These are phyloP conservation scores for Apaloderma vittatum DNA, from an alignment of 2,113 vertebrate species.

Conservation along the genomic window DNA sequence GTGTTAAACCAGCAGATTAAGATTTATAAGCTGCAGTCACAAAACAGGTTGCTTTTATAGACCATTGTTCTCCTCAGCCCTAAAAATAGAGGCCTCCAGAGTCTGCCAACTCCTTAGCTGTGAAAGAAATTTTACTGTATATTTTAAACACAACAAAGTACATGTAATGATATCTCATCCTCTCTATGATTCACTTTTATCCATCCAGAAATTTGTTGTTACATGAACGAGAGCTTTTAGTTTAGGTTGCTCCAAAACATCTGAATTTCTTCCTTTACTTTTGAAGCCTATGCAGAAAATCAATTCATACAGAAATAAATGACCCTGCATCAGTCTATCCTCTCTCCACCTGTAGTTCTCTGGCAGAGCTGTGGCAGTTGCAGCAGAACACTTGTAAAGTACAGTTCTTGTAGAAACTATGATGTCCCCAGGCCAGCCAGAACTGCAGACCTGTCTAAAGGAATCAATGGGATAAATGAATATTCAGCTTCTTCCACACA, in stretches of 20 bases:
- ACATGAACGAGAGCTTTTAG: neutral
- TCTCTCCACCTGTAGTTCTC: neutral
- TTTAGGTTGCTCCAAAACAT: neutral
- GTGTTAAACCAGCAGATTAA: neutral
- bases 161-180: neutral
- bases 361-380: neutral
- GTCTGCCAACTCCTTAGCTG: neutral
- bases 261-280: neutral
- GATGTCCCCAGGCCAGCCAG: neutral
- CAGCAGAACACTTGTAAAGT: neutral
- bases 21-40: neutral
- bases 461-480: neutral
- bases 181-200: neutral
- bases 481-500: neutral
- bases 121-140: neutral
- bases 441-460: neutral
- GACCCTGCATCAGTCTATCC: neutral
- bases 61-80: neutral
- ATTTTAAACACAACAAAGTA: neutral
- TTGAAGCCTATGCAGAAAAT: neutral
- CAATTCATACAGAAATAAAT: neutral
- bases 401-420: neutral
- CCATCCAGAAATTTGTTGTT: neutral
- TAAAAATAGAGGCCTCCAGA: neutral
- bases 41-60: neutral